These are phyloP conservation scores for Bugulina stolonifera DNA, from an alignment of 2,888 invertebrate genomes.

Conservation along the genomic window DNA sequence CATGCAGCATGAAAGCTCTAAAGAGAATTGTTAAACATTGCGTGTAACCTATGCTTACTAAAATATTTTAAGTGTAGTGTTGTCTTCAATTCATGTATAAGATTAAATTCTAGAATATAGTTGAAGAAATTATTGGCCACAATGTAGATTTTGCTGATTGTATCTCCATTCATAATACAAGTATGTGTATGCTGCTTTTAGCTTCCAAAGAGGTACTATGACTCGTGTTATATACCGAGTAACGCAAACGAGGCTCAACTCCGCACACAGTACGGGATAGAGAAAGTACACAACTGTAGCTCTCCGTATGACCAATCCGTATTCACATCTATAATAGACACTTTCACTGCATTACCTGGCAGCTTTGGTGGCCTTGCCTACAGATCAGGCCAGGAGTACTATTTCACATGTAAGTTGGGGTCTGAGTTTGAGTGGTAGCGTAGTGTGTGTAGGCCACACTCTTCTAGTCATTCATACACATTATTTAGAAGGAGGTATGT, in stretches of 20 bases:
- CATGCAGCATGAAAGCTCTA: background rate
- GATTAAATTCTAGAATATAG: background rate
- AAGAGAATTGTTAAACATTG: background rate
- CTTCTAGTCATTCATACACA: no score
- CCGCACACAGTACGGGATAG: background rate
- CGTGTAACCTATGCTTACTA: background rate
- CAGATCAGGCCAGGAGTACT: background rate
- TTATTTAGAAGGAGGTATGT: no score
- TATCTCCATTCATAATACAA: no score
- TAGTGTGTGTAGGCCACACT: no score
- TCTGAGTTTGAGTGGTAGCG: no score
- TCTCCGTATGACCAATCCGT: conserved; percentile 8
- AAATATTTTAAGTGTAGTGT: background rate
- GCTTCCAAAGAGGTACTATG: conserved; percentile 17
- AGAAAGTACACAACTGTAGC: conserved; percentile 22
- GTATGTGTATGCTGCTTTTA: background rate
- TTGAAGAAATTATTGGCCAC: background rate
- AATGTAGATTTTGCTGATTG: no score
- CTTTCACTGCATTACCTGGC: background rate
- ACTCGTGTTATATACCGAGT: background rate
- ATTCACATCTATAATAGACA: background rate
- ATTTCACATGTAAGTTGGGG: conserved; percentile 10
- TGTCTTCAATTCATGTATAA: background rate
- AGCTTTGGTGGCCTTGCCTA: conserved; percentile 5
- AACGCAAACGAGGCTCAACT: conserved; percentile 10